Percentiles rank a stretch among this genome's conserved stretches.
Conservation (phyloP, 2,113 vertebrate genomes). For the Burhinus oedicnemus region DNA sequence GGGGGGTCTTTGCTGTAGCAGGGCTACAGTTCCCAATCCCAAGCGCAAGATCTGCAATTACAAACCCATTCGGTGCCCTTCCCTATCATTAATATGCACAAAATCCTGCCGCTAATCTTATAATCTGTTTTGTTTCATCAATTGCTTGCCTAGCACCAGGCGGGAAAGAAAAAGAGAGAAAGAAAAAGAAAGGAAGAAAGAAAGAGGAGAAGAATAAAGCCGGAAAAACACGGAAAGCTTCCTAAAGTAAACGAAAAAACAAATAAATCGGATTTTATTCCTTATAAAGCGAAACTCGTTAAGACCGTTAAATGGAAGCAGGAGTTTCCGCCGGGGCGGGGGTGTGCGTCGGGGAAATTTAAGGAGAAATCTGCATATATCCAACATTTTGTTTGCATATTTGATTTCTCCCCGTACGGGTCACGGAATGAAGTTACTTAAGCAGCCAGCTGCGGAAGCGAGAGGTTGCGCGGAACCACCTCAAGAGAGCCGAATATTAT, state of each 20-base stretch:
- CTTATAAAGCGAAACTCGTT: not conserved
- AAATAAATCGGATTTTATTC: constrained; percentile 15
- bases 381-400: not conserved
- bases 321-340: not conserved
- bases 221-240: constrained; percentile 14
- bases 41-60: constrained; percentile 47
- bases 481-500: not conserved
- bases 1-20: constrained; percentile 56
- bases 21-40: constrained; percentile 47
- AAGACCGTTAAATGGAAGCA: not conserved
- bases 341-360: not conserved
- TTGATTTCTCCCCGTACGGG: not conserved
- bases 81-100: constrained; percentile 56
- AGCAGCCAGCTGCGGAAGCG: not conserved
- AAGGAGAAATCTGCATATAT: not conserved
- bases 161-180: not conserved
- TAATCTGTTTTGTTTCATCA: constrained; percentile 64
- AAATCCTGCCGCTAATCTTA: constrained; percentile 54
- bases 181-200: constrained; percentile 2
- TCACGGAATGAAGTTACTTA: not conserved
- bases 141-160: constrained; percentile 48
- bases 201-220: constrained; percentile 12
- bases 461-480: not conserved
- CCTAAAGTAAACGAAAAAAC: constrained; percentile 32
- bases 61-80: constrained; percentile 53